Base-by-base conservation (phyloP, 2,888 invertebrate genomes). In the Pocota personata region DNA sequence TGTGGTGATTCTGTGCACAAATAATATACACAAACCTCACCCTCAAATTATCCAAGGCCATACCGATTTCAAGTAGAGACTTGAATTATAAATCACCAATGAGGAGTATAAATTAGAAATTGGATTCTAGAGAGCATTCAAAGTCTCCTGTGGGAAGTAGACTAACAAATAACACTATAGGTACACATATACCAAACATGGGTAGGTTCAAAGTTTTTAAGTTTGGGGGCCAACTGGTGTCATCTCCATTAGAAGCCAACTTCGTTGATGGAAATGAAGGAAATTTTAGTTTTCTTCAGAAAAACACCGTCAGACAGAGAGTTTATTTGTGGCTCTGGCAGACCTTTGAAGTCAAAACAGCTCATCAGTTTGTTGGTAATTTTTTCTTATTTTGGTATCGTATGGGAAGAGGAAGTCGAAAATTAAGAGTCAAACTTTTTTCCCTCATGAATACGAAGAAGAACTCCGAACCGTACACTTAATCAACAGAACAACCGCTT, bases 281-380 rank as follows among this genome's bases (percentile, higher is more conserved):
- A 48, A 21, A 21, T 10, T 46, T 21, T 4, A 4, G 24, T 24
- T 24, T 24, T 24, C 24, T 24, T 4, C 10, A 60, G 14, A 14
- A 24, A 8, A 40, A 40, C n/a, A 24, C 60, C 19, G 1, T 24
- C 24, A 35, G 60, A 14, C 40, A 40, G 40, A 60, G 16, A 60
- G 60, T 60, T 40, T 60, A 40, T 60, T 60, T 60, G 60, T 60
- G 60, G 40, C 24, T 40, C 14, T 14, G 60, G 60, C 40, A 24
- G 60, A 21, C 60, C 40, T 60, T 60, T 40, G 40, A 60, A 60
- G 60, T 60, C 40, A 60, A 60, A 43, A 2, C 40, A 35, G 14
- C 60, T 60, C 24, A 60, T 40, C 40, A 40, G 40, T 60, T 27
- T 12, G 19, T 35, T 57, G 7, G 1, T 5, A 10, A 14, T 24